Conservation (phyloP, 2,888 invertebrate species). For the Plagodis dolabraria region DNA sequence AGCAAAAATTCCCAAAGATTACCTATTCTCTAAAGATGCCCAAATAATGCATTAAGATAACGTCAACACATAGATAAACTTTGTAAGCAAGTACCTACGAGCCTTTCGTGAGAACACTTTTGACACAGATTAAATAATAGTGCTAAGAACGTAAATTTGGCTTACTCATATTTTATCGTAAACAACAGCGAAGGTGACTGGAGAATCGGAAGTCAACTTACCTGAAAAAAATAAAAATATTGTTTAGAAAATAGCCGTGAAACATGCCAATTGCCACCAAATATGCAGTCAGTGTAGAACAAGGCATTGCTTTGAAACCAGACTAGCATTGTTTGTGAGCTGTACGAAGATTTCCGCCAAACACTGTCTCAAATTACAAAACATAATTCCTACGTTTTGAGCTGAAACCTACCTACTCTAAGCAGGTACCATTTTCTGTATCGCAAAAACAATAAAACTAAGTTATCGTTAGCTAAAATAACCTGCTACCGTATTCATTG, state of each 20-base stretch:
- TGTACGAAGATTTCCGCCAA: slow-evolving; percentile 63
- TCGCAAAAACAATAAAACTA: too few relatives aligned
- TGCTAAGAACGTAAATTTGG: slow-evolving; percentile 18
- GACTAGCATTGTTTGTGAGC: slow-evolving; percentile 54
- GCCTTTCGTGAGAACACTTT: background rate
- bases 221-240: slow-evolving; percentile 51
- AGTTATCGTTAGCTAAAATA: too few relatives aligned
- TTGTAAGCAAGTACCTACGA: slow-evolving; percentile 3
- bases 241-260: slow-evolving; percentile 10
- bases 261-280: slow-evolving; percentile 14
- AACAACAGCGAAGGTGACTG: slow-evolving; percentile 7
- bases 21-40: slow-evolving; percentile 22
- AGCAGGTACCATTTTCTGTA: background rate
- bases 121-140: too few relatives aligned
- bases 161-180: slow-evolving; percentile 35
- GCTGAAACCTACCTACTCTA: background rate
- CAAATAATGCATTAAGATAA: slow-evolving; percentile 29
- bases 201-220: slow-evolving; percentile 43
- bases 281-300: slow-evolving; percentile 18
- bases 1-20: slow-evolving; percentile 18
- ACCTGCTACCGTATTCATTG: too few relatives aligned
- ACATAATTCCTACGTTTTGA: slow-evolving; percentile 41
- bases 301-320: slow-evolving; percentile 51
- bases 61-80: slow-evolving; percentile 26
- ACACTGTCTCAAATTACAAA: slow-evolving; percentile 68